phyloP scores from a whole-genome alignment of 2,113 vertebrate species.

The Electrona antarctica region DNA sequence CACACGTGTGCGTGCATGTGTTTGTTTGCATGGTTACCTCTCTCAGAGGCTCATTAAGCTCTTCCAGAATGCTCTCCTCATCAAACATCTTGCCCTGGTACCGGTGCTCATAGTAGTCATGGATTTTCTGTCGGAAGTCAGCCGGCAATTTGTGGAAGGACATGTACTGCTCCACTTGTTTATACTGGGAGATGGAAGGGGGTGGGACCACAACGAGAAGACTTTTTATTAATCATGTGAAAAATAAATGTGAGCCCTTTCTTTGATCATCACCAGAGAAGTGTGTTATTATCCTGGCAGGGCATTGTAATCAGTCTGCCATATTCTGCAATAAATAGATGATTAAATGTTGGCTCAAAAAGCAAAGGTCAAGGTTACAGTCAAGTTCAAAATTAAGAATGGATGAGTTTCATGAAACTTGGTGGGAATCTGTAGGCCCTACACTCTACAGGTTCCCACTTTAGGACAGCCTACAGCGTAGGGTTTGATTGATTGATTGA shows the following conservation, averaged over 20 bases:
- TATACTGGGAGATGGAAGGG: slow-evolving; percentile 83
- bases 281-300: no score
- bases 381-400: no score
- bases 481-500: no score
- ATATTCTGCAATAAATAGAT: no score
- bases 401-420: no score
- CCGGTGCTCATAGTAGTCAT: slow-evolving; percentile 96
- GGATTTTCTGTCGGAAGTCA: slow-evolving; percentile 95
- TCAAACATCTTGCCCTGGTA: slow-evolving; percentile 99
- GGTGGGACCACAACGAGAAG: not conserved
- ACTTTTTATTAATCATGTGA: not conserved
- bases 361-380: no score
- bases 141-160: slow-evolving; percentile 98
- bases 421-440: no score
- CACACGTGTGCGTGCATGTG: not conserved
- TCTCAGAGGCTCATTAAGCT: slow-evolving; percentile 92
- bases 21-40: slow-evolving; percentile 79
- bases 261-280: no score
- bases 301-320: no score
- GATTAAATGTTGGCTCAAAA: no score
- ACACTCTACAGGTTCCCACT: no score
- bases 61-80: slow-evolving; percentile 96
- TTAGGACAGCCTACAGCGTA: no score
- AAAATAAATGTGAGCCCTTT: not conserved
- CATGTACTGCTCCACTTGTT: slow-evolving; percentile 99